Evolutionary conservation across 2,113 vertebrate species (phyloP).

Genomic region (Stomatorhinus ivindoensis): DNA sequence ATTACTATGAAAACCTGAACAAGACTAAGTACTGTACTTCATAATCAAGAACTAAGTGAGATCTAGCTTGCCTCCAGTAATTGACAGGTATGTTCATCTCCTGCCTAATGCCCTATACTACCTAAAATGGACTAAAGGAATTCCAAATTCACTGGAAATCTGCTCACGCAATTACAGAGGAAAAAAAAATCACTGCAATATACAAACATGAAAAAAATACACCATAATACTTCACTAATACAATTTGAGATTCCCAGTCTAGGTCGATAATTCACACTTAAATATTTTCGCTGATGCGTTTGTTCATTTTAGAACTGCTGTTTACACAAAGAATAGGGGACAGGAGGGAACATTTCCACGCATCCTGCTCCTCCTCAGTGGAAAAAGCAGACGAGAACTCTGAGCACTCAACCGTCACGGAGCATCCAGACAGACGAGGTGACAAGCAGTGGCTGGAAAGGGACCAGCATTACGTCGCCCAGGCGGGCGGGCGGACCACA

Average conservation of each 20-base stretch:
- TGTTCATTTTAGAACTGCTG: neutral
- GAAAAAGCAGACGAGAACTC: neutral
- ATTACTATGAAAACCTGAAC: neutral
- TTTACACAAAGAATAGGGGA: neutral
- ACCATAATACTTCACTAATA: neutral
- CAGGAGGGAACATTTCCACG: neutral
- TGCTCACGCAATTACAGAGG: neutral
- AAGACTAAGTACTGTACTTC: neutral
- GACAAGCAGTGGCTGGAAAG: neutral
- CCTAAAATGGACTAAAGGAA: neutral
- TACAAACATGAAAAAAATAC: neutral
- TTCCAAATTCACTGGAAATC: neutral
- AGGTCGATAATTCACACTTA: neutral
- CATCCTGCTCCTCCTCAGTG: neutral
- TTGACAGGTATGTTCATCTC: neutral
- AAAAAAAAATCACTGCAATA: neutral
- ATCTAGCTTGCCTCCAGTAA: neutral
- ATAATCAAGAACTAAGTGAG: neutral
- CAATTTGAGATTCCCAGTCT: neutral
- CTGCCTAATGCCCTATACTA: neutral
- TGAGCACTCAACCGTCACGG: neutral
- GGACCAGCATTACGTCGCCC: slow-evolving; percentile 3
- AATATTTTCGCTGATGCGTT: neutral
- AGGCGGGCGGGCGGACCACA: neutral
- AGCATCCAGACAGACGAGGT: neutral